A percentile compares a stretch with the other conserved stretches of the same genome.
Evolutionary conservation across 2,888 invertebrate genomes (phyloP).

Genomic region (Crocallis elinguaria): DNA sequence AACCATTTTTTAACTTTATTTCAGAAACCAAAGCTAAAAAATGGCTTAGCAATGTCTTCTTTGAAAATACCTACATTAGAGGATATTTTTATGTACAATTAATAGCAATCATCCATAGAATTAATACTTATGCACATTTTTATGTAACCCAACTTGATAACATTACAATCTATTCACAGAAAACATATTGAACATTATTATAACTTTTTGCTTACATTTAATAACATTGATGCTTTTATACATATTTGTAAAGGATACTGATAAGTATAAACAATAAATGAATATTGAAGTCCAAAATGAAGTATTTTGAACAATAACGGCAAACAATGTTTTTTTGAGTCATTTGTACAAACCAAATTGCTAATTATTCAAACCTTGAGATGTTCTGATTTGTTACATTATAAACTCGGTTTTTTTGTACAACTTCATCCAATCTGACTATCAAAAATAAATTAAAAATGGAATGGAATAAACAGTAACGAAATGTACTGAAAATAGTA

Average conservation of each 20-base stretch:
- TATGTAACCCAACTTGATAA: constrained; percentile 20
- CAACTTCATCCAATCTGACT: constrained; percentile 27
- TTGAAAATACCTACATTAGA: constrained; percentile 49
- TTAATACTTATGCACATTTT: constrained; percentile 46
- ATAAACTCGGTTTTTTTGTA: constrained; percentile 7
- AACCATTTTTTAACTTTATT: constrained; percentile 8
- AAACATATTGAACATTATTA: constrained; percentile 16
- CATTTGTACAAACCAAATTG: constrained; percentile 30
- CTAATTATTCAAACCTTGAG: constrained; percentile 38
- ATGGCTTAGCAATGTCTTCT: constrained; percentile 19
- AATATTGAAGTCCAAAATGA: not conserved
- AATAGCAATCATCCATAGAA: constrained; percentile 42
- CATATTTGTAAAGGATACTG: constrained; percentile 2
- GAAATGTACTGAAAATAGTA: constrained; percentile 51
- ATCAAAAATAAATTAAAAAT: constrained; percentile 60
- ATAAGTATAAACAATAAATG: constrained; percentile 5
- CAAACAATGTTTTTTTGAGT: constrained; percentile 17
- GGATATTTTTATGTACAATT: constrained; percentile 62
- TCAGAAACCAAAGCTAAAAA: constrained; percentile 3
- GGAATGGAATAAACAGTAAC: constrained; percentile 75
- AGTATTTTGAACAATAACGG: not conserved
- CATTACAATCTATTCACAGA: constrained; percentile 26
- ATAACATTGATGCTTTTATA: constrained; percentile 9
- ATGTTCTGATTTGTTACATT: constrained; percentile 15
- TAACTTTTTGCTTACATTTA: constrained; percentile 12